Percentiles rank a stretch among this genome's conserved stretches.
These are phyloP conservation scores for Pseudois nayaur DNA, from an alignment of 2,113 vertebrate species.

Conservation along the genomic window DNA sequence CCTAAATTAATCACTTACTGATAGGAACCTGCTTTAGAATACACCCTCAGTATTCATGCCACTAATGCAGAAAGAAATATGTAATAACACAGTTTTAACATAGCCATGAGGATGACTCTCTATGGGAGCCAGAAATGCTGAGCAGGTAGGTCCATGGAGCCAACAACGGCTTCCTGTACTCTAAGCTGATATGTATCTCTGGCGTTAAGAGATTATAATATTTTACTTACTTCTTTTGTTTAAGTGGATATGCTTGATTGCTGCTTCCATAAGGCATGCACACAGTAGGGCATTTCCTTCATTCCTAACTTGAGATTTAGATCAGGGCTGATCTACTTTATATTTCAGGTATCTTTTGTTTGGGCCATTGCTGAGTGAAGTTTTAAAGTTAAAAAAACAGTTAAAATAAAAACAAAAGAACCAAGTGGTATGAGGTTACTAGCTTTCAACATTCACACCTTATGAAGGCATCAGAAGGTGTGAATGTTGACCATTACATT, in stretches of 20 bases:
- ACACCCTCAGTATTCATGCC: constrained; percentile 35
- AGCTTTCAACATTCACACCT: constrained; percentile 28
- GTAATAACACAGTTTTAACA: constrained; percentile 20
- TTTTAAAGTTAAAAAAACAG: constrained; percentile 15
- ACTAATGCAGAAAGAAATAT: not conserved
- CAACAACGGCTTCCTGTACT: not conserved
- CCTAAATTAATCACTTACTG: constrained; percentile 68
- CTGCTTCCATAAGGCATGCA: not conserved
- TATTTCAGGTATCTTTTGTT: not conserved
- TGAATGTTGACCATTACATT: constrained; percentile 20
- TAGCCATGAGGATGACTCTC: not conserved
- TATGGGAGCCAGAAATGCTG: not conserved
- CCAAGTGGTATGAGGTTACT: constrained; percentile 1
- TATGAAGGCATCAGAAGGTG: constrained; percentile 11
- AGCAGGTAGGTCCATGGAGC: not conserved
- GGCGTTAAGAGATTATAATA: not conserved
- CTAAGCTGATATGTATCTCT: not conserved
- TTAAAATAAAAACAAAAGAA: constrained; percentile 26
- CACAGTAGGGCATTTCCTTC: not conserved
- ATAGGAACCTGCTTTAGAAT: constrained; percentile 52
- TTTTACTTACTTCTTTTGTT: constrained; percentile 34
- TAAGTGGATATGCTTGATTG: constrained; percentile 9
- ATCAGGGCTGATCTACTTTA: not conserved
- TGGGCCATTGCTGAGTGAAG: not conserved
- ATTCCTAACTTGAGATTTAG: not conserved